Conservation (phyloP, 1,140 invertebrate species). For the Anthonomus grandis region DNA sequence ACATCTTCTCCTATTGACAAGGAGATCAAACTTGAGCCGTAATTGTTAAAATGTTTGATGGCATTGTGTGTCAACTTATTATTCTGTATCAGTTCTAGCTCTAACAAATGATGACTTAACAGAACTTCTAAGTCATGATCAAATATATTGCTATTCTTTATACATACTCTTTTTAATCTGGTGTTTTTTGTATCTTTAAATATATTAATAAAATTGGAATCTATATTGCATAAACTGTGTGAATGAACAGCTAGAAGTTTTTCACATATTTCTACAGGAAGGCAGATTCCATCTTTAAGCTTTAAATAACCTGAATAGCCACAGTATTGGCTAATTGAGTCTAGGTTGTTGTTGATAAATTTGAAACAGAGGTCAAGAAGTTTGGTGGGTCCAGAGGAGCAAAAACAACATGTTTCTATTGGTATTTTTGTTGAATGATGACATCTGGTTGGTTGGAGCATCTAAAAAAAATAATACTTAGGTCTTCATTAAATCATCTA, state of each 20-base stretch:
- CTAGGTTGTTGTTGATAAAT: conserved; percentile 61
- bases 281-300: conserved; percentile 54
- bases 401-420: conserved; percentile 42
- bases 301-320: conserved; percentile 44
- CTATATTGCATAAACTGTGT: conserved; percentile 55
- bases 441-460: conserved; percentile 44
- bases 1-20: conserved; percentile 50
- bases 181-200: conserved; percentile 66
- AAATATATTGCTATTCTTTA: conserved; percentile 67
- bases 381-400: conserved; percentile 43
- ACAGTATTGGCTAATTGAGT: conserved; percentile 54
- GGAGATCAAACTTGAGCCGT: conserved; percentile 49
- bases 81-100: conserved; percentile 73
- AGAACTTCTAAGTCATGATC: conserved; percentile 66
- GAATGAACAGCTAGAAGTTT: conserved; percentile 60
- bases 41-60: conserved; percentile 46
- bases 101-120: conserved; percentile 65
- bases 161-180: conserved; percentile 64
- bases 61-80: conserved; percentile 55
- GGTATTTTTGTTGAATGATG: conserved; percentile 43
- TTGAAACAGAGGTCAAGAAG: conserved; percentile 62
- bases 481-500: too few relatives aligned
- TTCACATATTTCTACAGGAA: conserved; percentile 71
- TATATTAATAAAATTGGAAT: conserved; percentile 67
- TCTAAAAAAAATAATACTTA: too few relatives aligned